phyloP scores from a whole-genome alignment of 2,888 invertebrate species.

The Cephus spinipes region DNA sequence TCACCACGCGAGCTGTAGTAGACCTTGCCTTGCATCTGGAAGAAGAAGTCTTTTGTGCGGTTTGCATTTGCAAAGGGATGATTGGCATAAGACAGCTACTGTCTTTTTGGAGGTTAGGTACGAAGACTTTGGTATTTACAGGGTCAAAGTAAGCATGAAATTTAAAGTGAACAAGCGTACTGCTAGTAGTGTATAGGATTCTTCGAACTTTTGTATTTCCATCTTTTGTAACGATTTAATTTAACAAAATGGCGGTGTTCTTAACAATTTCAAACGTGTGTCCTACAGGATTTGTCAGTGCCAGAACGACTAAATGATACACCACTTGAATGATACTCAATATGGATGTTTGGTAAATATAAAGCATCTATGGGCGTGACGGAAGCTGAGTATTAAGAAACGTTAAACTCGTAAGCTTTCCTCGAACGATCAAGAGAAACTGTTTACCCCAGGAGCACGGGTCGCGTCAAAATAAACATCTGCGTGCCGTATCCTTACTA shows the following conservation, averaged over 20 bases:
- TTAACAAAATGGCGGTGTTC: not conserved
- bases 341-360: not conserved
- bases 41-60: constrained; percentile 44
- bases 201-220: not conserved
- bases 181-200: not conserved
- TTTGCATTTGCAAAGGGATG: constrained; percentile 38
- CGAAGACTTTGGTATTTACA: constrained; percentile 39
- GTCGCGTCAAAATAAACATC: constrained; percentile 55
- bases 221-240: not conserved
- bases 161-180: constrained; percentile 31
- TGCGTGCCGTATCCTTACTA: constrained; percentile 34
- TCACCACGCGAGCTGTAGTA: constrained; percentile 1
- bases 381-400: not conserved
- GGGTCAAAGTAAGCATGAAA: constrained; percentile 61
- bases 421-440: constrained; percentile 3
- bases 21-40: constrained; percentile 32
- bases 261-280: not conserved
- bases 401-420: not conserved
- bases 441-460: constrained; percentile 14
- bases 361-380: not conserved
- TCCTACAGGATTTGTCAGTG: not conserved
- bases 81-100: constrained; percentile 32
- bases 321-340: not conserved
- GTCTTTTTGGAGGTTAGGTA: constrained; percentile 28
- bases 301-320: not conserved